Base-by-base conservation (phyloP, 2,888 invertebrate species). In the Rugalucina vietnamica region DNA sequence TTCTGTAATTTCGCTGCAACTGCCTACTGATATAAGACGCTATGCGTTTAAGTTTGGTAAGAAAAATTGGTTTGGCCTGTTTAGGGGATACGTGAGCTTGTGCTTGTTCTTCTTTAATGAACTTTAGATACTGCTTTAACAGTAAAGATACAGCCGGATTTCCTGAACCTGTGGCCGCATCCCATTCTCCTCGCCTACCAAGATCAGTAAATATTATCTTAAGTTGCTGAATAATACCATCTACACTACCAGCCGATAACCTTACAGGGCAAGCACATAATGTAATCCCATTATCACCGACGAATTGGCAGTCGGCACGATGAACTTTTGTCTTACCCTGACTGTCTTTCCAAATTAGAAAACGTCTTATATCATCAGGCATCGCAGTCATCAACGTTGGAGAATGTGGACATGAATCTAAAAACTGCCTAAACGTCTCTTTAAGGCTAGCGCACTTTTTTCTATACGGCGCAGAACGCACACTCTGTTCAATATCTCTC, bases 101-200 rank as follows among this genome's bases (percentile, higher is more conserved):
- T 27, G 81, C 83, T 49, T 81, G 83, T 69, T 86, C 83, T 36
- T 80, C 72, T 24, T 75, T 43, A 49, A 80, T 57, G 14, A 34
- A 65, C 50, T 79, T 74, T n/a, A 83, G 21, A 76, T 83, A 84
- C 49, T 43, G n/a, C 39, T 27, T n/a, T n/a, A 86, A 77, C 14
- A 12, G 10, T 24, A 27, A 43, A 43, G 77, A 72, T 37, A 37
- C 27, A 8, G 73, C 83, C 4, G 83, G 86, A 50, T 83, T 79
- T 8, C 79, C 83, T 27, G 34, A 12, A 5, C 34, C 21, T 21
- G 8, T 21, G 14, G 37, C 8, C 27, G 27, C 39, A 71, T 77
- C 36, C 39, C 65, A 76, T 18, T 21, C 12, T 21, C 49, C 24
- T 43, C 76, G 72, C n/a, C 71, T 50, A 29, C 73, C 77, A 27